Conservation (phyloP, 2,113 vertebrate species). For the Oreotrochilus melanogaster region DNA sequence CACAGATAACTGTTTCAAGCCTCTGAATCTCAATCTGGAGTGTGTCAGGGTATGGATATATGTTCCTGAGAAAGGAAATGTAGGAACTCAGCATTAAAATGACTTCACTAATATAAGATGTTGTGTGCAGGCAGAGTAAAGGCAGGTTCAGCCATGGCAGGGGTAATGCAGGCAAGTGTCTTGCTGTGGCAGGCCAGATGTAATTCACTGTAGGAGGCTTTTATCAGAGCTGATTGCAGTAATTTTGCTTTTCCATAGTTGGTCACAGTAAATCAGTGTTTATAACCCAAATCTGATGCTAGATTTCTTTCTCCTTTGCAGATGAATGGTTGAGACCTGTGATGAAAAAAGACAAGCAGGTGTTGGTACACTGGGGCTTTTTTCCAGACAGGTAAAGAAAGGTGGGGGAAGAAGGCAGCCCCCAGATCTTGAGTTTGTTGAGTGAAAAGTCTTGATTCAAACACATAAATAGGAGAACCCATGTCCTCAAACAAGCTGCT, state of each 20-base stretch:
- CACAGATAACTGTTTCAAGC: background rate
- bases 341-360: constrained; percentile 95
- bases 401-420: background rate
- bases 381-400: constrained; percentile 86
- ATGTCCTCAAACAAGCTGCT: background rate
- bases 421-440: background rate
- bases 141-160: background rate
- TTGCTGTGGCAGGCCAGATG: background rate
- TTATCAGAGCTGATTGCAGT: no score
- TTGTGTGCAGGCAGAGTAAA: background rate
- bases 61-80: background rate
- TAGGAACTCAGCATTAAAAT: background rate
- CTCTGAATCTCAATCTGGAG: background rate
- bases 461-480: background rate
- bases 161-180: background rate
- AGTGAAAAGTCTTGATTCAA: background rate
- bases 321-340: constrained; percentile 98
- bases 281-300: background rate
- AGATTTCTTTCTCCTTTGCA: constrained; percentile 62
- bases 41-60: background rate
- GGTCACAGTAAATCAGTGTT: no score
- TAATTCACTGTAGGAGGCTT: no score
- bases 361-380: constrained; percentile 95
- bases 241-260: no score
- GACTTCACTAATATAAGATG: background rate